Evolutionary conservation across 2,888 invertebrate genomes (phyloP).

Genomic region (Nipponacmea schrenckii): DNA sequence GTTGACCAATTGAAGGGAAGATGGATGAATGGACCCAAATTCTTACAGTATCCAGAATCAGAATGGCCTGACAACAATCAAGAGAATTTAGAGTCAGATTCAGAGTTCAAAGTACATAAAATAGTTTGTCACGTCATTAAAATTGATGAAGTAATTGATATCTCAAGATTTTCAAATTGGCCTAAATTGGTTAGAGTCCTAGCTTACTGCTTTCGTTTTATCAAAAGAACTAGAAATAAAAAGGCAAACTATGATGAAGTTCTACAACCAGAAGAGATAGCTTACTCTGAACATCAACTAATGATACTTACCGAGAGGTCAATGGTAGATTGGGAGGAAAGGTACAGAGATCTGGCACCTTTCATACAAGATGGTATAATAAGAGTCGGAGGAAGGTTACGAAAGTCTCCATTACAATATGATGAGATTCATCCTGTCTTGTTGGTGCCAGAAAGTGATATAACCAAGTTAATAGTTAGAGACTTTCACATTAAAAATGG

Average conservation of each 20-base stretch:
- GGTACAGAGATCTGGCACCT: slow-evolving; percentile 3
- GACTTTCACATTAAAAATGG: too few species aligned
- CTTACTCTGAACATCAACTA: too few species aligned
- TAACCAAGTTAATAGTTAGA: too few species aligned
- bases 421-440: too few species aligned
- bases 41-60: slow-evolving; percentile 5
- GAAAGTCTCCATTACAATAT: slow-evolving; percentile 6
- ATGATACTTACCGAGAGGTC: too few species aligned
- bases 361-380: slow-evolving; percentile 11
- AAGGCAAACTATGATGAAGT: not conserved
- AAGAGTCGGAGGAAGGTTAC: slow-evolving; percentile 19
- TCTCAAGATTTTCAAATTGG: slow-evolving; percentile 10
- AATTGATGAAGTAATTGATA: not conserved
- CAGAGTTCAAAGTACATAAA: not conserved
- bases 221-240: not conserved
- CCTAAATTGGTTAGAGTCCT: slow-evolving; percentile 12
- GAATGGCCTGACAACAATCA: slow-evolving; percentile 7
- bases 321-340: too few species aligned
- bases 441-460: too few species aligned
- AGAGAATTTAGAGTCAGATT: not conserved
- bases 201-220: slow-evolving; percentile 13
- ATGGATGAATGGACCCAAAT: slow-evolving; percentile 20
- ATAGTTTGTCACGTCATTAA: not conserved
- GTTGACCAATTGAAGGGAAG: slow-evolving; percentile 4
- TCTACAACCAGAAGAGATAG: not conserved